Evolutionary conservation across 2,888 invertebrate species (phyloP).

Genomic region (Chloroclysta siterata): DNA sequence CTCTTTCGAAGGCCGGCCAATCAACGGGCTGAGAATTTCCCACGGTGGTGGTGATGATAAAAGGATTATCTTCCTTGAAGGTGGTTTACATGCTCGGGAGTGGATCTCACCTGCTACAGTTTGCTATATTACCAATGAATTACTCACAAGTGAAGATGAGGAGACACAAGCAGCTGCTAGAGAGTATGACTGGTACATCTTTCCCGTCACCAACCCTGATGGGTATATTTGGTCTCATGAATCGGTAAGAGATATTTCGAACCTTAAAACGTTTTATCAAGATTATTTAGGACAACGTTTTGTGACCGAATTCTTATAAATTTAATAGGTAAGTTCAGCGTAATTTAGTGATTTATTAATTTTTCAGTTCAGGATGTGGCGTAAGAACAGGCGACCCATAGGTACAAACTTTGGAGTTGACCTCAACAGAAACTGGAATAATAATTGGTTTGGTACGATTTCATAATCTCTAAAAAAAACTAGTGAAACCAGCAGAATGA

Average conservation of each 20-base stretch:
- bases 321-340: neutral
- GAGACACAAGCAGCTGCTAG: conserved; percentile 84
- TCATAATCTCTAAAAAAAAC: too few relatives aligned
- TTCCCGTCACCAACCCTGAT: conserved; percentile 90
- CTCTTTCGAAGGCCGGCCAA: conserved; percentile 71
- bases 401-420: conserved; percentile 86
- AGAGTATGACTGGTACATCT: conserved; percentile 89
- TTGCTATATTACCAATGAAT: conserved; percentile 87
- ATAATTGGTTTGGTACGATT: conserved; percentile 84
- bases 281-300: too few relatives aligned
- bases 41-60: conserved; percentile 49
- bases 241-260: conserved; percentile 70
- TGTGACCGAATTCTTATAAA: too few relatives aligned
- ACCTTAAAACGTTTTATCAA: neutral
- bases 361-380: conserved; percentile 86
- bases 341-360: neutral
- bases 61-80: conserved; percentile 70
- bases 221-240: conserved; percentile 88
- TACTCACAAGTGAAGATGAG: conserved; percentile 85
- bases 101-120: conserved; percentile 89
- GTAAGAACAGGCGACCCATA: conserved; percentile 82
- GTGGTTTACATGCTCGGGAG: conserved; percentile 90
- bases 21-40: conserved; percentile 74
- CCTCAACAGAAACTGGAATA: conserved; percentile 83
- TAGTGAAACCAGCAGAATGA: too few relatives aligned